Evolutionary conservation across 2,888 invertebrate species (phyloP), one percentile per base, ranked within the genome.

Genomic region (Temnothorax rugatulus): DNA sequence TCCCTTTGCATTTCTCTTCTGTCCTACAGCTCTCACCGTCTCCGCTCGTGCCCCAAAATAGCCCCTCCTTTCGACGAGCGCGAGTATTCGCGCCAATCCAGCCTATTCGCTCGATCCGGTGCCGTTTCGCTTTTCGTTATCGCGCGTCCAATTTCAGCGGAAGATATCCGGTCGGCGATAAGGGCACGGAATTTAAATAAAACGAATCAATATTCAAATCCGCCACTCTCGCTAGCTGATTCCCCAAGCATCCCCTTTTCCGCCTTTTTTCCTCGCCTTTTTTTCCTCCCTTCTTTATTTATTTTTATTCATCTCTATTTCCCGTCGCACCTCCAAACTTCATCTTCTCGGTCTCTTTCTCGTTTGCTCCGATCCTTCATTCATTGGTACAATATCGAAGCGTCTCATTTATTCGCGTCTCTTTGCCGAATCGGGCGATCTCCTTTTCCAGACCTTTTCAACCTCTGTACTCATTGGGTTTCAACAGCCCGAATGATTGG

Each of bases 131-230:
- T 92, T 92, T 90, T 88, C 92, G 92, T 93, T 94, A 94, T 94
- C 94, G 94, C 93, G 93, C 93, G 93, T 94, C 94, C 95, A 94
- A 94, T 94, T 94, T 93, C 94, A 85, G 93, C 92, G 92, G 91
- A 91, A 93, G 94, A 94, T 94, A 94, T 94, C 92, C 91, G 89
- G 85, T 85, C 87, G 85, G 84, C 91, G 93, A 93, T 92, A 91
- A 92, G 92, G 82, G 83, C 85, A 83, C 81, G 88, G 92, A 94
- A 95, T 95, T 95, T 94, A 94, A 95, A 95, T 95, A 94, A 95
- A 93, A 92, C 94, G 94, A 94, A 94, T 95, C 94, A 95, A 95
- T 95, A 95, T 95, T 94, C 93, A 94, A 94, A 94, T 94, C 93
- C 93, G 86, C 89, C 91, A 92, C 91, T 77, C 87, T 77, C 76